Base-by-base conservation (phyloP, 2,797 vertebrate genomes). In the Gadopsis marmoratus region DNA sequence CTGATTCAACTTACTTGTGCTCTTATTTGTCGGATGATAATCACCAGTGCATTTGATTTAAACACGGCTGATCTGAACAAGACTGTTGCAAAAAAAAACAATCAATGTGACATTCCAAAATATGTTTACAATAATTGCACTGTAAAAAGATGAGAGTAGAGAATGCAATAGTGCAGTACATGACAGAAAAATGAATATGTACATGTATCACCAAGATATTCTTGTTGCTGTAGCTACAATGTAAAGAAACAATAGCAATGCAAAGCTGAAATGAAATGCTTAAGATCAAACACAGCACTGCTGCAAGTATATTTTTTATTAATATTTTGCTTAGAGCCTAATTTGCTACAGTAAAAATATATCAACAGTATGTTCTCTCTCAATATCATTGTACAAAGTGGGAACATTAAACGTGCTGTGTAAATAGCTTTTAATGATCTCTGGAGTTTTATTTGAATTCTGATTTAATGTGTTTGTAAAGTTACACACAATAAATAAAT, bases 361-460 rank as follows among this genome's bases (percentile, higher is more conserved):
- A 78, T 58, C 2, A 29, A 82, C 23, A 55, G 17, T 75, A 58
- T 72, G 26, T 77, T 86, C 62, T 78, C 54, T 76, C 87, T 73
- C 66, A 71, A 66, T 81, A 78, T 84, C 61, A 73, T 50, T 92
- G 88, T 90, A 88, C 72, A 92, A 90, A 88, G 64, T 82, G 74
- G 76, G 66, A 84, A 78, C 76, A 84, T 74, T 80, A 59, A 86
- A 73, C 45, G 68, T 39, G 76, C 71, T 66, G 67, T 93, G 91
- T 93, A 91, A 89, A 94, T 92, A 92, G 85, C 87, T 92, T 87
- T 89, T 84, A 85, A 88, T 76, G 65, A 82, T 55, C 54, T 82
- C 71, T 87, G 64, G 58, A 81, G 85, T 90, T 91, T 85, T 82
- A 85, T 87, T 86, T 91, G 29, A 88, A 89, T 84, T 86, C 78